A percentile compares a stretch with the other conserved stretches of the same genome.
Evolutionary conservation across 2,797 vertebrate genomes (phyloP).

Genomic region (Miichthys miiuy): DNA sequence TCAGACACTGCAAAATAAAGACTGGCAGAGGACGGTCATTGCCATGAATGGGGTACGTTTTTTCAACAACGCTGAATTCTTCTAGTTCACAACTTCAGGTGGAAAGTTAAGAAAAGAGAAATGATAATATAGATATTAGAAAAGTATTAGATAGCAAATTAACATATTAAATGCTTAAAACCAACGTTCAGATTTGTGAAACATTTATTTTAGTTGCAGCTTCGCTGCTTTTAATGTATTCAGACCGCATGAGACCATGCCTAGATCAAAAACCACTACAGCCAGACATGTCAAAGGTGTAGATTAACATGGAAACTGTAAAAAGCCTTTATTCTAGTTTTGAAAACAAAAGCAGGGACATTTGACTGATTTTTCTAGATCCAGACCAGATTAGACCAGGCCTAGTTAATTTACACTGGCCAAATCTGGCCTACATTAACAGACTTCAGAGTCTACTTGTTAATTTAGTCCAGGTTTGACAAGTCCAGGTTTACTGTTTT

Average conservation of each 20-base stretch:
- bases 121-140: not conserved
- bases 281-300: not conserved
- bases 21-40: slow-evolving; percentile 94
- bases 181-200: not conserved
- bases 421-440: not conserved
- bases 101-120: not conserved
- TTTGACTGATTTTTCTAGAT: not conserved
- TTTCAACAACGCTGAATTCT: not conserved
- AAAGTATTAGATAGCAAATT: not conserved
- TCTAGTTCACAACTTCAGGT: not conserved
- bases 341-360: not conserved
- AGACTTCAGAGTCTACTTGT: not conserved
- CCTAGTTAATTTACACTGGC: not conserved
- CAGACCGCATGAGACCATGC: too few relatives aligned
- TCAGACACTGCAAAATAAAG: slow-evolving; percentile 90
- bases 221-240: not conserved
- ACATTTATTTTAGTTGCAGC: not conserved
- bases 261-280: not conserved
- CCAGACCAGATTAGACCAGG: not conserved
- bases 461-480: not conserved
- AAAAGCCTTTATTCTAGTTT: not conserved
- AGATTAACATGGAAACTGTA: not conserved
- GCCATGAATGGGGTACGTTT: slow-evolving; percentile 91
- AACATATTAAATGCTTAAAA: not conserved
- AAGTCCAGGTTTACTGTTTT: not conserved